Evolutionary conservation across 1,140 invertebrate genomes (phyloP).

Genomic region (Anagrus nilaparvatae): DNA sequence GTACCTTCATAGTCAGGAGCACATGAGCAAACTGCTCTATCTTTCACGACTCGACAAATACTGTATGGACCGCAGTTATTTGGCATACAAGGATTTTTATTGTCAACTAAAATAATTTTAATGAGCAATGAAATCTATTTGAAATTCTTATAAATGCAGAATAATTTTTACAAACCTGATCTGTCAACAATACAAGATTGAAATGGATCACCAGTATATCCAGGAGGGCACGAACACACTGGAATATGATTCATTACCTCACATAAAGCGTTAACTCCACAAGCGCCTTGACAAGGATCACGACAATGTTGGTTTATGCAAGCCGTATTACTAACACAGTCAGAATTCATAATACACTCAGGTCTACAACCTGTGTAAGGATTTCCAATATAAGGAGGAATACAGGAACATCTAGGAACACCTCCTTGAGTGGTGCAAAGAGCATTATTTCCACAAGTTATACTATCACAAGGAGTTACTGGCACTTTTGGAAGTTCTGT

Average conservation of each 20-base stretch:
- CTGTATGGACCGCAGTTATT: conserved; percentile 75
- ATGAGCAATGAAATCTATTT: conserved; percentile 4
- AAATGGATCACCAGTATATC: conserved; percentile 72
- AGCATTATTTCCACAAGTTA: conserved; percentile 73
- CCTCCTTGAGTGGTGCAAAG: conserved; percentile 60
- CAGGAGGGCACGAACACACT: conserved; percentile 63
- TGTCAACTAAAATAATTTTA: conserved; percentile 1
- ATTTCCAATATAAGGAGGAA: conserved; percentile 77
- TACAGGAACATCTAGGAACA: conserved; percentile 63
- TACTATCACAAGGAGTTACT: conserved; percentile 62
- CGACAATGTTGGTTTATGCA: conserved; percentile 78
- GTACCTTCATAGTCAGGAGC: conserved; percentile 62
- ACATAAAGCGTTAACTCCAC: conserved; percentile 69
- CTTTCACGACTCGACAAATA: conserved; percentile 58
- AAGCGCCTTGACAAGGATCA: conserved; percentile 76
- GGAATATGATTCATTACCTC: conserved; percentile 72
- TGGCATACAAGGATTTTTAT: conserved; percentile 54
- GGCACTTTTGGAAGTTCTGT: conserved; percentile 32
- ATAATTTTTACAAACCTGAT: conserved; percentile 16
- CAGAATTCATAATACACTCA: conserved; percentile 67
- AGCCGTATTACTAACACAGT: conserved; percentile 67
- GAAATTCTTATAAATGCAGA: neutral
- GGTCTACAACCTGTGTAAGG: conserved; percentile 67
- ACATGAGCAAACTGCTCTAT: conserved; percentile 69
- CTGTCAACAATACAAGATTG: conserved; percentile 56